Base-by-base conservation (phyloP, 1,140 invertebrate genomes). In the Meloidogyne exigua region DNA sequence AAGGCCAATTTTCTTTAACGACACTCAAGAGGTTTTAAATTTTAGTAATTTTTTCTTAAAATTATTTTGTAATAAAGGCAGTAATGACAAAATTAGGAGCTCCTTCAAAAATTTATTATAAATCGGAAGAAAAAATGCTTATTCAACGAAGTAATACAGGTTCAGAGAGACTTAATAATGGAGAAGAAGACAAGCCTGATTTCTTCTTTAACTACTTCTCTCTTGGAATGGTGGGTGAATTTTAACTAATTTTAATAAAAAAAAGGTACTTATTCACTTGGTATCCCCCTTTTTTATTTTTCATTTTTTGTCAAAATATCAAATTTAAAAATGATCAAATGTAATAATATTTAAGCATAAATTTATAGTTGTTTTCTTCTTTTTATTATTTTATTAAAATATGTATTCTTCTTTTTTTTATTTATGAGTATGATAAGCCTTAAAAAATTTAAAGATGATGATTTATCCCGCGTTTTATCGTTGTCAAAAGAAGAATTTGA, bases 161-260 rank as follows among this genome's bases (percentile, higher is more conserved):
- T 9, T 76, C 75, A 10, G 63, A 72, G 18, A 72, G 67, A n/a
- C 44, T 72, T 3, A 77, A 64, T 13, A 15, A 78, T 4, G 26
- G 72, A 21, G 74, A 83, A n/a, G 73, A 25, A 13, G 83, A 85
- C 44, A 70, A 72, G 23, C 78, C 85, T 0, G 86, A 87, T 69
- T 85, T 85, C 75, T 87, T 87, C 78, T 87, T 84, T 76, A 87
- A 87, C 66, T 87, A 87, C 76, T 87, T 87, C 72, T 66, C 79
- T 1, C 72, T 86, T 72, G 85, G 85, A 78, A 36, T 86, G 76
- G 85, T 86, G 21, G 78, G 85, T 87, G 68, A 57, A 76, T 57
- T 57, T 63, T 82, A 78, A 77, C 71, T 76, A 18, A 15, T 1
- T 64, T 32, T 26, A 36, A 9, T 7, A 3, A 32, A 32, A 32